A percentile compares a stretch with the other conserved stretches of the same genome.
These are phyloP conservation scores for Euwallacea fornicatus DNA, from an alignment of 1,140 invertebrate genomes.

Conservation along the genomic window DNA sequence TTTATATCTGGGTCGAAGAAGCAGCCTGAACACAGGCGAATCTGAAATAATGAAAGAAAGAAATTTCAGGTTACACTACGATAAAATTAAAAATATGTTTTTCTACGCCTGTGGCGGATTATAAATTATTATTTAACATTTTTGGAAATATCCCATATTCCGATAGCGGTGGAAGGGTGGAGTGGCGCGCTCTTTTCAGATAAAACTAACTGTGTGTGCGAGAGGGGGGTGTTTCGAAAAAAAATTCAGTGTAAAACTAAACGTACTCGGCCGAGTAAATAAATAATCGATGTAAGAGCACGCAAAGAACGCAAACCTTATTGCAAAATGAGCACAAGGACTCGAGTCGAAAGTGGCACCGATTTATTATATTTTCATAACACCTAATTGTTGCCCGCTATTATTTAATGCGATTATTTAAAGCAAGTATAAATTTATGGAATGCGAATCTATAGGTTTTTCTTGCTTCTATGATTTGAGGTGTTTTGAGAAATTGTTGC, in stretches of 20 bases:
- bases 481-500: neutral
- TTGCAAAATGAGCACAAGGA: slow-evolving; percentile 27
- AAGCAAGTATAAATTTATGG: neutral
- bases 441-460: neutral
- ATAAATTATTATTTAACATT: too few relatives aligned
- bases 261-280: neutral
- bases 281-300: neutral
- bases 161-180: too few relatives aligned
- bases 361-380: slow-evolving; percentile 23
- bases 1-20: slow-evolving; percentile 43
- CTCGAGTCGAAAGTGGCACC: slow-evolving; percentile 16
- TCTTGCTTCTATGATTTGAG: neutral
- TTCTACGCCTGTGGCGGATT: neutral
- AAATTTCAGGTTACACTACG: neutral
- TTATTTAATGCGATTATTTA: slow-evolving; percentile 23
- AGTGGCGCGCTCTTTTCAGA: too few relatives aligned
- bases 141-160: too few relatives aligned
- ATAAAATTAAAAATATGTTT: neutral
- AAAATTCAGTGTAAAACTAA: too few relatives aligned
- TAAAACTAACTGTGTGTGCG: too few relatives aligned
- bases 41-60: slow-evolving; percentile 33
- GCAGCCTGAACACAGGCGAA: slow-evolving; percentile 40
- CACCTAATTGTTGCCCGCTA: slow-evolving; percentile 16
- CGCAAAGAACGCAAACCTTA: slow-evolving; percentile 8
- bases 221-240: too few relatives aligned